These are phyloP conservation scores for Manduca sexta DNA, from an alignment of 1,140 invertebrate genomes.

Conservation along the genomic window DNA sequence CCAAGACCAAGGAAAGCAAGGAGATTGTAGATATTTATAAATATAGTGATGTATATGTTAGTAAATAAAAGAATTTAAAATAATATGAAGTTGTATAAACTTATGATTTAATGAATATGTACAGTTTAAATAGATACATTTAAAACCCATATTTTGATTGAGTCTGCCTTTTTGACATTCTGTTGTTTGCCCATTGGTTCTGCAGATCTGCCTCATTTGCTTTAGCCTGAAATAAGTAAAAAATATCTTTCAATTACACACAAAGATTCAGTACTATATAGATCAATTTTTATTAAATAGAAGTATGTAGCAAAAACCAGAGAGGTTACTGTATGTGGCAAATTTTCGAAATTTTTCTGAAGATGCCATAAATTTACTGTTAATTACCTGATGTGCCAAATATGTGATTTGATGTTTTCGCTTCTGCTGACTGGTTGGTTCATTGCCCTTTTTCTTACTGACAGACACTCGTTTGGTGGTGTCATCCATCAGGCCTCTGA, in stretches of 20 bases:
- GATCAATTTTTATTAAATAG: too few relatives aligned
- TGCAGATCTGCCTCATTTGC: constrained; percentile 94
- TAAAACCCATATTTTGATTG: constrained; percentile 93
- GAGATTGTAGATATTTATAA: constrained; percentile 74
- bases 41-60: neutral
- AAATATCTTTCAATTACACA: too few relatives aligned
- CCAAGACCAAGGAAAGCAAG: constrained; percentile 83
- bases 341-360: too few relatives aligned
- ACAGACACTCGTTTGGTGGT: constrained; percentile 70
- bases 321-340: too few relatives aligned
- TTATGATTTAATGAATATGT: neutral
- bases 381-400: constrained; percentile 85
- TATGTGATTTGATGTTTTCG: constrained; percentile 98
- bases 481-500: constrained; percentile 87
- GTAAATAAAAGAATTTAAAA: neutral
- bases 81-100: neutral
- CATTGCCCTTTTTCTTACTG: constrained; percentile 74
- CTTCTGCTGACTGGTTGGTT: constrained; percentile 81
- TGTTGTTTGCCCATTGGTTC: constrained; percentile 94
- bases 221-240: constrained; percentile 81
- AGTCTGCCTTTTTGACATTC: constrained; percentile 87
- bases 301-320: too few relatives aligned
- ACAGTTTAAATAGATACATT: neutral
- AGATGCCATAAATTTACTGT: too few relatives aligned
- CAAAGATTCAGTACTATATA: too few relatives aligned